These are phyloP conservation scores for Syngnathus acus DNA, from an alignment of 2,797 vertebrate genomes.

Conservation along the genomic window DNA sequence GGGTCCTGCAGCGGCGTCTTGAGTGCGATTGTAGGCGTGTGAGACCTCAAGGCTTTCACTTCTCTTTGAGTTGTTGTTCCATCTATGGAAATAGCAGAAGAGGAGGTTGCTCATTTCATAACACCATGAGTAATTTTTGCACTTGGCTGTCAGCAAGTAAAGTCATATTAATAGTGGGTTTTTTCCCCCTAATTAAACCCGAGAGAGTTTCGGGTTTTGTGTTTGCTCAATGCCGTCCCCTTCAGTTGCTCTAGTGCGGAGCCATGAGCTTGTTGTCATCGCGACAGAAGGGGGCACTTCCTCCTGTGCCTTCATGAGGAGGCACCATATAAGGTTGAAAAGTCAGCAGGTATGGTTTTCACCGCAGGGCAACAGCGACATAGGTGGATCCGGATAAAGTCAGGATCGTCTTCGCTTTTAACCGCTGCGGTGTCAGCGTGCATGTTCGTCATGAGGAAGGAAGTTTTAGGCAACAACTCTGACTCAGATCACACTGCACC, in stretches of 20 bases:
- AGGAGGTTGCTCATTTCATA: constrained; percentile 37
- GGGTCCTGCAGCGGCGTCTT: neutral
- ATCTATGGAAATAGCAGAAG: constrained; percentile 53
- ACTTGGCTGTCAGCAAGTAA: neutral
- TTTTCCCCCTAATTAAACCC: neutral
- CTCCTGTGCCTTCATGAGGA: constrained; percentile 25
- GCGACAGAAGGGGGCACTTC: constrained; percentile 35
- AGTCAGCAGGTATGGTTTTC: constrained; percentile 33
- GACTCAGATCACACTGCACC: neutral
- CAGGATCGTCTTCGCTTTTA: constrained; percentile 18
- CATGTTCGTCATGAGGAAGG: constrained; percentile 29
- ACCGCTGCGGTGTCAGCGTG: constrained; percentile 2
- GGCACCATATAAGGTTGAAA: constrained; percentile 59
- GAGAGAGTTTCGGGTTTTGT: neutral
- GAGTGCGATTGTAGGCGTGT: constrained; percentile 36
- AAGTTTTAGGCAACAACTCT: constrained; percentile 18
- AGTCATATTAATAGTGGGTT: neutral
- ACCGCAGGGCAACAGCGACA: neutral
- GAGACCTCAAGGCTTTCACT: constrained; percentile 55
- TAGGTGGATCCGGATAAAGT: constrained; percentile 2
- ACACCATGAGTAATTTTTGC: constrained; percentile 8
- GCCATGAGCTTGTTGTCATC: constrained; percentile 31
- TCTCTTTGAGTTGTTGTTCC: constrained; percentile 55
- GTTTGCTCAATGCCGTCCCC: constrained; percentile 44
- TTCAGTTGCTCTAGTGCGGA: constrained; percentile 20